A percentile compares a stretch with the other conserved stretches of the same genome.
These are phyloP conservation scores for Dreissena rostriformis DNA, from an alignment of 1,140 invertebrate species.

Conservation along the genomic window DNA sequence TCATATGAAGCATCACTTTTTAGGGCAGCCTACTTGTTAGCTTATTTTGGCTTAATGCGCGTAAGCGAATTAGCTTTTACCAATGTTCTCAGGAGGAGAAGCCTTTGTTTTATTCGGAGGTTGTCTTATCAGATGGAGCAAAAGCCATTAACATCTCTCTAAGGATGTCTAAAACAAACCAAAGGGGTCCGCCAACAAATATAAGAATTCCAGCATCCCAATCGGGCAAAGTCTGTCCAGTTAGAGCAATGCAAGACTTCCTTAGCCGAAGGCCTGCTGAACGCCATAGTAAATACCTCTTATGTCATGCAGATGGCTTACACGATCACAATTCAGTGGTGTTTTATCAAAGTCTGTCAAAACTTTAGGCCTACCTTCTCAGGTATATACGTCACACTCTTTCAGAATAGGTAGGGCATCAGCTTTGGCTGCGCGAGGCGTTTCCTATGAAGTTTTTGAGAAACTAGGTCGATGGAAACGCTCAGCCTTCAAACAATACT, in stretches of 20 bases:
- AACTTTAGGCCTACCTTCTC: too few relatives aligned
- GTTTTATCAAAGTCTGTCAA: too few relatives aligned
- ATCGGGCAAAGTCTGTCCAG: slow-evolving; percentile 1
- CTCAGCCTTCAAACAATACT: too few relatives aligned
- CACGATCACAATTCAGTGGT: too few relatives aligned
- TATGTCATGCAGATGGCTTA: slow-evolving; percentile 23
- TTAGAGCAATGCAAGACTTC: background rate
- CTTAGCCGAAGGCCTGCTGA: background rate
- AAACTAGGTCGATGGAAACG: too few relatives aligned
- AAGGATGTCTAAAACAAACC: slow-evolving; percentile 26
- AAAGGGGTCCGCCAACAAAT: background rate
- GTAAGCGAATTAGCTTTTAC: slow-evolving; percentile 26
- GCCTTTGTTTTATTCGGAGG: background rate
- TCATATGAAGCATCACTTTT: slow-evolving; percentile 24
- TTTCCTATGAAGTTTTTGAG: too few relatives aligned
- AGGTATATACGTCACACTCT: too few relatives aligned
- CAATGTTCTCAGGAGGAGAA: background rate
- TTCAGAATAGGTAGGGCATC: too few relatives aligned
- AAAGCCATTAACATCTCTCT: background rate
- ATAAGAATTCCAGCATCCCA: background rate
- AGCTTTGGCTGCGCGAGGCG: too few relatives aligned
- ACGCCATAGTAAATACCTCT: background rate
- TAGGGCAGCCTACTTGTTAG: slow-evolving; percentile 21
- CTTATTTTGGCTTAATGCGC: slow-evolving; percentile 41
- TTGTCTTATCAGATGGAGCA: background rate